Base-by-base conservation (phyloP, 2,797 vertebrate species). In the Rhinella marina region DNA sequence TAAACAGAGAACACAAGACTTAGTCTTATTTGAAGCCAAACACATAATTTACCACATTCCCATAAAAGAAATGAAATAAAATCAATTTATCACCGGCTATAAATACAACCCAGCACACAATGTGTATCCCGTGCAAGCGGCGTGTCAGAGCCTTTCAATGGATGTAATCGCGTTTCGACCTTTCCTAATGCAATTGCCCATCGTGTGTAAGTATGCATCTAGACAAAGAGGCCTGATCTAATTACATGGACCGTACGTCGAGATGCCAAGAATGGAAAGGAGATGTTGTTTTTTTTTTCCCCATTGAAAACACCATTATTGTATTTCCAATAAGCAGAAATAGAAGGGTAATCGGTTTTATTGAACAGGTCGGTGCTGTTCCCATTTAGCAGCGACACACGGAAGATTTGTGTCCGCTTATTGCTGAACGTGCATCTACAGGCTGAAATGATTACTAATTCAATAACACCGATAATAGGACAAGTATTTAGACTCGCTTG, bases 321-420 rank as follows among this genome's bases (percentile, higher is more conserved):
- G 72, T 54, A 87, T 87, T 87, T 87, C 80, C 86, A 87, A 87
- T 87, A 82, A 76, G 57, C 86, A 78, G 64, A 75, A 87, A 87
- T 83, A 83, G 78, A 86, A 81, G n/a, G 80, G 41, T 87, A 78
- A 87, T 87, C 25, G 11, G 72, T 76, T 77, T 87, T 87, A 87
- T 87, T 78, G 86, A 83, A 68, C 81, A 78, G 64, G 72, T 48
- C n/a, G 54, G 72, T 32, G 41, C 23, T 61, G 7, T 68, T 87
- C 27, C 27, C 41, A 57, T 87, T 87, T 78, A 83, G n/a, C 59
- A 59, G 86, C 27, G 66, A 72, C 86, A 78, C 73, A 41, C 16
- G 17, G 16, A 41, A 13, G 27, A 8, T 66, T 29, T 68, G 41
- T 83, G 81, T 57, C 52, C 59, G 25, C 50, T 83, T 21, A 14